Base-by-base conservation (phyloP, 1,140 invertebrate genomes). In the Formica exsecta region DNA sequence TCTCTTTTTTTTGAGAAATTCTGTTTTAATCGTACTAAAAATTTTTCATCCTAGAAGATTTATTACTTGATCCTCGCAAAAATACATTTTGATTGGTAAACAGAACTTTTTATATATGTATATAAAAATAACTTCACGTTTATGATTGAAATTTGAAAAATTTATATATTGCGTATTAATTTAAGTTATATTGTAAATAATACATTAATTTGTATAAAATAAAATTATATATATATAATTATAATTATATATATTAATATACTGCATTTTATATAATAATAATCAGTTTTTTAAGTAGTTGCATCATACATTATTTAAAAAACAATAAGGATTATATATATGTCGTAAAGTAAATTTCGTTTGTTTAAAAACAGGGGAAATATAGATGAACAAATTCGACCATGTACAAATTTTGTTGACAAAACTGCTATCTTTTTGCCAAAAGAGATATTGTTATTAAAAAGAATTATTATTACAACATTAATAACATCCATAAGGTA, bases 381-480 rank as follows among this genome's bases (percentile, higher is more conserved):
- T 32, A 74, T 95, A 25, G 86, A 94, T 38, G 70, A 91, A 22
- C 22, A 85, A 0, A 93, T 95, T 51, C 44, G 87, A 41, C 36
- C 66, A 5, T 93, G 91, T 75, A 92, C 94, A 6, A 95, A 95
- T 86, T 91, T 93, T 79, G 64, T 92, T 36, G 64, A 92, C 13
- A 80, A 91, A 19, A 74, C 25, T 25, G 68, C 87, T 22, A 13
- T 93, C 9, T 92, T 87, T 73, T 76, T 95, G 41, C 73, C 91
- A 6, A 88, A 87, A 68, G 88, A 93, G 41, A 9, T 94, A 38
- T 73, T 96, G 3, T 54, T 90, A 5, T 85, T 87, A 19, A 95
- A 95, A 68, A 93, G 92, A 38, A 95, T 96, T 83, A 89, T 96
- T 32, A 93, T 96, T 25, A 91, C 92, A 36, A 96, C 95, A 25